phyloP scores from a whole-genome alignment of 1,140 invertebrate species.

The Physella acuta region DNA sequence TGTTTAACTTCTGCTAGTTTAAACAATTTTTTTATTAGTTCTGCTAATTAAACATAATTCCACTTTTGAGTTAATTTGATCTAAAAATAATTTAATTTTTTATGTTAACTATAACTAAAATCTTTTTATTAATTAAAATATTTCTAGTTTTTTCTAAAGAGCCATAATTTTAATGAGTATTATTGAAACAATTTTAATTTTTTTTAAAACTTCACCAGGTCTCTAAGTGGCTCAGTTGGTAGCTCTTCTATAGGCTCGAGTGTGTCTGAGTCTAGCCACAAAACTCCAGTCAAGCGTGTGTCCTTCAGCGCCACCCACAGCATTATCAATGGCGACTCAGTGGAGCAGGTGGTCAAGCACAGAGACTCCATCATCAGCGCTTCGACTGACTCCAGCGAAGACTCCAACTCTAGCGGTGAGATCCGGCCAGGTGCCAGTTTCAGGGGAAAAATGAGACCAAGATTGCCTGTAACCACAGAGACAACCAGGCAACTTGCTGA shows the following conservation, averaged over 20 bases:
- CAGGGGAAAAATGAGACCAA: conserved; percentile 47
- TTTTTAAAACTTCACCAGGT: too few species aligned
- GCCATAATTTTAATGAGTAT: too few species aligned
- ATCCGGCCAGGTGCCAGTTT: conserved; percentile 32
- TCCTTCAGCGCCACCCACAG: conserved; percentile 55
- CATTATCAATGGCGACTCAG: conserved; percentile 49
- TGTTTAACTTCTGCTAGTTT: too few species aligned
- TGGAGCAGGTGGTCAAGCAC: conserved; percentile 43
- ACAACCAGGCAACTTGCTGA: conserved; percentile 53
- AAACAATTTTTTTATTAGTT: too few species aligned
- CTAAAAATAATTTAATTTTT: too few species aligned
- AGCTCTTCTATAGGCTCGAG: conserved; percentile 7
- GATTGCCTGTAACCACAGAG: conserved; percentile 52
- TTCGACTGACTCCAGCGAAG: conserved; percentile 54
- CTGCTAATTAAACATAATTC: too few species aligned
- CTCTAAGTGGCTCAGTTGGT: conserved; percentile 21
- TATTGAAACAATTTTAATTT: too few species aligned
- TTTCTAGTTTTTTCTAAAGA: too few species aligned
- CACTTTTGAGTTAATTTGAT: too few species aligned
- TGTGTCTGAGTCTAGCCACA: conserved; percentile 31
- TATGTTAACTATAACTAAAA: too few species aligned
- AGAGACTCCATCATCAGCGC: conserved; percentile 54
- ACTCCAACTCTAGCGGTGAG: conserved; percentile 54
- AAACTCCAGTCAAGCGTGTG: conserved; percentile 50
- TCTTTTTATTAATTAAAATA: too few species aligned